Evolutionary conservation across 2,797 vertebrate genomes (phyloP), one percentile per base, ranked within the genome.

Genomic region (Esox lucius): DNA sequence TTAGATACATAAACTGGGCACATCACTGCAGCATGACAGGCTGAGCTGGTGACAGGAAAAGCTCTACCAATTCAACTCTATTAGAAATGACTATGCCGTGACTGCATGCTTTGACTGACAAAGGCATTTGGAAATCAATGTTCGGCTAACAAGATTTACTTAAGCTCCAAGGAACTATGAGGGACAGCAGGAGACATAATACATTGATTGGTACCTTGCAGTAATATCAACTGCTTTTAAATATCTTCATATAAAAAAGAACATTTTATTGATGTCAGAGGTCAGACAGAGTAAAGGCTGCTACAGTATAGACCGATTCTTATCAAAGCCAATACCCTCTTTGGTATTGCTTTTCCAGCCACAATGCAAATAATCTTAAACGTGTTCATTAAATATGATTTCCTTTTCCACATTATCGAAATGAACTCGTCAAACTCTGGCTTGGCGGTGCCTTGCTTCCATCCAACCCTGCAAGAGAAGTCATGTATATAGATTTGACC

Each of bases 21-120:
- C 46, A 46, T 49, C 12, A 49, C 22, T 26, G 13, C 16, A 49
- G 68, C 24, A 72, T 78, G 84, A 86, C 84, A 84, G 77, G 74
- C 78, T 79, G 74, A 77, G 46, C 72, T 75, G 17, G 68, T 73
- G 42, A 84, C 75, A 61, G 69, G 81, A 62, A 61, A 61, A 24
- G 56, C 22, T 26, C 56, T 61, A 22, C 56, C 62, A 16, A 31
- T 65, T 8, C 4, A 65, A 65, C 28, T 65, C 15, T 31, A 65
- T 65, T 65, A 65, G 31, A 65, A 65, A 31, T 65, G 7, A 65
- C 31, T 61, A 24, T 61, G 56, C 56, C 53, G 22, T 15, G 61
- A 64, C 13, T 64, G 24, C 15, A 64, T 31, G 15, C 61, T 26
- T 35, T 66, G 26, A 66, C 64, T 33, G 62, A 65, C 62, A 31